Evolutionary conservation across 2,113 vertebrate species (phyloP).

Genomic region (Zosterops lateralis): DNA sequence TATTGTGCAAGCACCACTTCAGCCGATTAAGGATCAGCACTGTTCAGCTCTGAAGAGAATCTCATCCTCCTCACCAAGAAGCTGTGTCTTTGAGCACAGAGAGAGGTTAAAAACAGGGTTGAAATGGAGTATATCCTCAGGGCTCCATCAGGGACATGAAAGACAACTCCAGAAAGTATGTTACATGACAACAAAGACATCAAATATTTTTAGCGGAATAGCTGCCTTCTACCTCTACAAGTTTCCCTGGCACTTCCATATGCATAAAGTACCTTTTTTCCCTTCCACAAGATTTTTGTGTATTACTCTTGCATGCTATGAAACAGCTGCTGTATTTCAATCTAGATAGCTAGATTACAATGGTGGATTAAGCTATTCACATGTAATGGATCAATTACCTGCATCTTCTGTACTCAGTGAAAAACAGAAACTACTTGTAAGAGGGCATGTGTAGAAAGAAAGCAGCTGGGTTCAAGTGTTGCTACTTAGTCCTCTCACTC

Average conservation of each 20-base stretch:
- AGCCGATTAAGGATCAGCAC: conserved; percentile 49
- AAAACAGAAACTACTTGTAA: neutral
- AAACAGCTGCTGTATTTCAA: conserved; percentile 22
- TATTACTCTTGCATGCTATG: neutral
- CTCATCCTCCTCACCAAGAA: conserved; percentile 56
- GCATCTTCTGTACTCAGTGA: neutral
- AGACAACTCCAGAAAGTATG: conserved; percentile 60
- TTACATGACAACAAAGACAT: conserved; percentile 66
- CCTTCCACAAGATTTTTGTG: neutral
- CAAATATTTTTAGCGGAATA: conserved; percentile 52
- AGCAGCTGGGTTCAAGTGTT: neutral
- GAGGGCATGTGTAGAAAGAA: neutral
- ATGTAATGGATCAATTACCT: neutral
- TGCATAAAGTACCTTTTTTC: neutral
- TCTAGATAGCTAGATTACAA: conserved; percentile 13
- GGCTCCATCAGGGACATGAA: conserved; percentile 65
- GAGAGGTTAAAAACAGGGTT: conserved; percentile 63
- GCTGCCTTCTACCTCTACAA: conserved; percentile 36
- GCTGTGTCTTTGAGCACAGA: conserved; percentile 52
- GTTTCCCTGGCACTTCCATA: conserved; percentile 16
- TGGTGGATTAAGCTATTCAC: conserved; percentile 23
- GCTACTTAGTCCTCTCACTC: neutral
- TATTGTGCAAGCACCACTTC: conserved; percentile 56
- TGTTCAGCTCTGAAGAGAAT: conserved; percentile 61
- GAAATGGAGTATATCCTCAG: conserved; percentile 64